Base-by-base conservation (phyloP, 2,888 invertebrate genomes). In the Belgica antarctica region DNA sequence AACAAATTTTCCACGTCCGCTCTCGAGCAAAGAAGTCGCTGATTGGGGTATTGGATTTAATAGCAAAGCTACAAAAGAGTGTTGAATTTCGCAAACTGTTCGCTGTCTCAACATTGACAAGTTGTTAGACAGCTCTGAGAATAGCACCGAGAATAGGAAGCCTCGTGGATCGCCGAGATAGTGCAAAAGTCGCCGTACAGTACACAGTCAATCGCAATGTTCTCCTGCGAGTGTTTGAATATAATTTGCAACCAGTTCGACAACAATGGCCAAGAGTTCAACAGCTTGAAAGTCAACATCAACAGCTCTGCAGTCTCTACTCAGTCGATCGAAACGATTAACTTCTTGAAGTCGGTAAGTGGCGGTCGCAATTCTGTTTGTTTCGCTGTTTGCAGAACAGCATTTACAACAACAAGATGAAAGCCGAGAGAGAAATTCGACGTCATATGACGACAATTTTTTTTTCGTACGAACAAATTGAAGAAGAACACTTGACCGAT, bases 341-440 rank as follows among this genome's bases (percentile, higher is more conserved):
- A 68, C 5, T 57, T 68, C 15, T 41, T 68, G n/a, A 52, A 68
- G 17, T 28, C 15, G 66, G 66, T 68, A 52, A 68, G 31, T 47
- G 10, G 12, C 10, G 7, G 2, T 62, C 31, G 41, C 22, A 62
- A 62, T 17, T 25, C 17, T 19, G 22, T 22, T 12, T 62, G 8
- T 59, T 59, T 22, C 24, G n/a, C 62, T 22, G 15, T 62, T 2
- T 27, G 28, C 31, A 17, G 24, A 25, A 24, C 46, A 28, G 66
- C 52, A 47, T 52, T 68, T 47, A 52, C 47, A 31, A 57, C 24
- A 27, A 28, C 15, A 17, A 47, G 25, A 5, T 12, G 7, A 52
- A 7, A 10, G 52, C 52, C 17, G 52, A 52, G 17, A 34, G 24
- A 52, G 34, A 12, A 52, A 41, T 2, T 41, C 41, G 41, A 41